Conservation (phyloP, 2,797 vertebrate genomes). For the Sitta carolinensis region DNA sequence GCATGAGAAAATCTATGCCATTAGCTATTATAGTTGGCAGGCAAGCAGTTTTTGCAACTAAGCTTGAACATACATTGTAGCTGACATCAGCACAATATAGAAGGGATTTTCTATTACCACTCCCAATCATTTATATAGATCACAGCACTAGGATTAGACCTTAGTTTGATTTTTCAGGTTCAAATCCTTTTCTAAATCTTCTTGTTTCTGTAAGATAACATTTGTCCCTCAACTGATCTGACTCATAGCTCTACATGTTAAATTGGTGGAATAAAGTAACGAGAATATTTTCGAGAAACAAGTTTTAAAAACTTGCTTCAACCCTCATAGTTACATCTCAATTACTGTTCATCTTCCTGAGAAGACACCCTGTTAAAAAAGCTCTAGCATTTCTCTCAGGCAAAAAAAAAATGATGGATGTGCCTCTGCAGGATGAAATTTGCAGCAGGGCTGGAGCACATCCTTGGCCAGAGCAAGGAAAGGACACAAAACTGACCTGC, state of each 20-base stretch:
- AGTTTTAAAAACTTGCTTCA: background rate
- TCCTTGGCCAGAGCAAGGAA: background rate
- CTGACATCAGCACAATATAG: background rate
- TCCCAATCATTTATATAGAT: background rate
- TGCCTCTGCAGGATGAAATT: background rate
- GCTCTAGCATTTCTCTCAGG: background rate
- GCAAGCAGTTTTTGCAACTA: background rate
- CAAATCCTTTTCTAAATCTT: background rate
- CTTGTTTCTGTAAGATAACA: background rate
- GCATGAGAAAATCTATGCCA: conserved; percentile 14
- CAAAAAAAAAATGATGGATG: background rate
- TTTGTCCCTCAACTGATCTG: background rate
- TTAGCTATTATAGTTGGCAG: background rate
- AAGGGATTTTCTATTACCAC: background rate
- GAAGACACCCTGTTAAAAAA: background rate
- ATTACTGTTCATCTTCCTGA: background rate
- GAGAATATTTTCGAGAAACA: background rate
- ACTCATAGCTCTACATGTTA: background rate
- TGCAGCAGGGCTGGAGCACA: background rate
- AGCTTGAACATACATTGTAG: background rate
- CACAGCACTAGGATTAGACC: background rate
- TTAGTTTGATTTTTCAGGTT: conserved; percentile 24
- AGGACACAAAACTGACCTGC: background rate
- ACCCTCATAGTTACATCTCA: background rate
- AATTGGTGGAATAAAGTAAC: background rate